These are phyloP conservation scores for Aphaenogaster ashmeadi DNA, from an alignment of 1,140 invertebrate species.

Conservation along the genomic window DNA sequence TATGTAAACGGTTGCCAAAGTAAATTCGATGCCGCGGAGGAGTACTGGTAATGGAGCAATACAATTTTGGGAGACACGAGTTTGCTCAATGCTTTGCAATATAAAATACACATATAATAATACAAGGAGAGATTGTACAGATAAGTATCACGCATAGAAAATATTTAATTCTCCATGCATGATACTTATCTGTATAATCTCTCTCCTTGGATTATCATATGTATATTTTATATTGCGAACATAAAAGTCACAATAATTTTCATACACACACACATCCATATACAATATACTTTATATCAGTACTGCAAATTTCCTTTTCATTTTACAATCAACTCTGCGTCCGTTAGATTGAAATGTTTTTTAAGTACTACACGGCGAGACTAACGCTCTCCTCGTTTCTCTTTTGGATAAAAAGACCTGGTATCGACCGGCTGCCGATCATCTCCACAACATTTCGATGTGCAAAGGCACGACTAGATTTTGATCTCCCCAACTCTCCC, in stretches of 20 bases:
- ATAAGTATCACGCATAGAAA: not conserved
- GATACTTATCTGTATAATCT: not conserved
- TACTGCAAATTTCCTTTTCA: not conserved
- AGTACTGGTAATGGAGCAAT: not conserved
- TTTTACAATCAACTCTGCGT: not conserved
- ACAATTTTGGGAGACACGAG: not conserved
- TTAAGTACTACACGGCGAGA: not conserved
- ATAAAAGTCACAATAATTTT: not conserved
- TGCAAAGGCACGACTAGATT: conserved; percentile 38
- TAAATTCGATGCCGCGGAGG: conserved; percentile 7
- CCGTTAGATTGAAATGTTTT: not conserved
- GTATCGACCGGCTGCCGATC: conserved; percentile 20
- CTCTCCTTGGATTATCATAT: not conserved
- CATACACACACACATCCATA: not conserved
- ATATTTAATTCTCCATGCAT: not conserved
- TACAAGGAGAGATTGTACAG: not conserved
- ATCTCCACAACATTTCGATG: not conserved
- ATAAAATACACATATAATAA: not conserved
- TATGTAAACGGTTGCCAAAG: conserved; percentile 9
- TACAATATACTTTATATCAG: not conserved
- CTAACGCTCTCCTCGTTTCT: not conserved
- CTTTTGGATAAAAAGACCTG: not conserved
- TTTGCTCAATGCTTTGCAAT: not conserved
- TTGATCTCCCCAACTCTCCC: not conserved
- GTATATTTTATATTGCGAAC: not conserved